Conservation (phyloP, 2,888 invertebrate species). For the Slavum lentiscoides region DNA sequence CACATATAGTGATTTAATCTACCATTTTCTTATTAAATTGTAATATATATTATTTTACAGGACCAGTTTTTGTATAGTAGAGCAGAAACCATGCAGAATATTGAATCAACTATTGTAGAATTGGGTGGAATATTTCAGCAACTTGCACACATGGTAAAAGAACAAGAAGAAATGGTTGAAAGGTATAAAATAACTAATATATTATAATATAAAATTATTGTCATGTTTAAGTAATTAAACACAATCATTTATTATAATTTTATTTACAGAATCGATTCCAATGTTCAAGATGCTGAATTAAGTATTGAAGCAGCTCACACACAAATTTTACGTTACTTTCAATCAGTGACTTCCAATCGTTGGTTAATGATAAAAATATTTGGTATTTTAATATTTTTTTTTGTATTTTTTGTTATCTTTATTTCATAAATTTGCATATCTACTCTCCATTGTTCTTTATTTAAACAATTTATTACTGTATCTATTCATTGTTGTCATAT, state of each 20-base stretch:
- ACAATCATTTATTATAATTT: neutral
- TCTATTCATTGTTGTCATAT: conserved; percentile 28
- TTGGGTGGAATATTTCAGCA: conserved; percentile 98
- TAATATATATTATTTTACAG: conserved; percentile 55
- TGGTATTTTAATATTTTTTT: conserved; percentile 96
- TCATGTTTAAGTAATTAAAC: too few relatives aligned
- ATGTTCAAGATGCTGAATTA: conserved; percentile 91
- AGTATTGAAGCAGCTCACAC: conserved; percentile 98
- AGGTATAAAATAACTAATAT: conserved; percentile 61
- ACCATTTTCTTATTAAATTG: neutral
- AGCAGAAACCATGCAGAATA: conserved; percentile 98
- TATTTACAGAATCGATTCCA: conserved; percentile 83
- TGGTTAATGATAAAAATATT: conserved; percentile 99
- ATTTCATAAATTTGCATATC: conserved; percentile 70
- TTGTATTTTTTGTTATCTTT: conserved; percentile 97
- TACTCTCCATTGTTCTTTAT: neutral
- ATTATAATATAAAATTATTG: conserved; percentile 13
- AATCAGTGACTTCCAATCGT: conserved; percentile 92
- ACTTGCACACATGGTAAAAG: conserved; percentile 94
- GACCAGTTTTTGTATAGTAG: conserved; percentile 89
- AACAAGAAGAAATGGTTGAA: conserved; percentile 97
- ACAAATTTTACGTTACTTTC: conserved; percentile 97
- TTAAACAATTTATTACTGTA: conserved; percentile 9
- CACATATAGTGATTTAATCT: neutral
- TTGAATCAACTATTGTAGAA: conserved; percentile 98